Evolutionary conservation across 1,140 invertebrate genomes (phyloP).

Genomic region (Calephelis nemesis): DNA sequence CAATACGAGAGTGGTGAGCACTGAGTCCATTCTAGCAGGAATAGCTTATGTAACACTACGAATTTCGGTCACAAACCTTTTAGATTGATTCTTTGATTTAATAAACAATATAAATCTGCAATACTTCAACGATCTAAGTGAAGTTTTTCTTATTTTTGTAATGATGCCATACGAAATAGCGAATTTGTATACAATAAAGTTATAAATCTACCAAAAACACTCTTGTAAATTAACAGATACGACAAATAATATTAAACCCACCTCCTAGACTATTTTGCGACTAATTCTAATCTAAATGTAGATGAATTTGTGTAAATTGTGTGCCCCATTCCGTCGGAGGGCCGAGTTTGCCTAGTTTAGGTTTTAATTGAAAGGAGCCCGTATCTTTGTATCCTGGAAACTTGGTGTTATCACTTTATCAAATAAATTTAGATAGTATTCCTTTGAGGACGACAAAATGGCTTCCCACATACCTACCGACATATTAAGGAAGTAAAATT

Average conservation of each 20-base stretch:
- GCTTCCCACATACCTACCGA: background rate
- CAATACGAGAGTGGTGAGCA: no score
- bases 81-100: no score
- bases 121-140: no score
- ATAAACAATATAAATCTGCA: no score
- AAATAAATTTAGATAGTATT: constrained; percentile 26
- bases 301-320: constrained; percentile 44
- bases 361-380: constrained; percentile 43
- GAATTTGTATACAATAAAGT: no score
- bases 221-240: background rate
- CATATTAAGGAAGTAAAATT: background rate
- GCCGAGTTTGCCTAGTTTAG: constrained; percentile 40
- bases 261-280: constrained; percentile 20
- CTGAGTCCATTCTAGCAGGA: no score
- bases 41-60: no score
- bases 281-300: constrained; percentile 51
- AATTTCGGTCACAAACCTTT: no score
- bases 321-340: constrained; percentile 32
- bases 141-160: no score
- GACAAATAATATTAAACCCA: background rate
- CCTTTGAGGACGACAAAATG: constrained; percentile 15
- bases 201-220: background rate
- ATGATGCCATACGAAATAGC: no score
- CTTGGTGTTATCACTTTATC: constrained; percentile 28
- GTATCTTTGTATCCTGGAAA: constrained; percentile 25